These are phyloP conservation scores for Lamproptera curius DNA, from an alignment of 2,888 invertebrate species.

Conservation along the genomic window DNA sequence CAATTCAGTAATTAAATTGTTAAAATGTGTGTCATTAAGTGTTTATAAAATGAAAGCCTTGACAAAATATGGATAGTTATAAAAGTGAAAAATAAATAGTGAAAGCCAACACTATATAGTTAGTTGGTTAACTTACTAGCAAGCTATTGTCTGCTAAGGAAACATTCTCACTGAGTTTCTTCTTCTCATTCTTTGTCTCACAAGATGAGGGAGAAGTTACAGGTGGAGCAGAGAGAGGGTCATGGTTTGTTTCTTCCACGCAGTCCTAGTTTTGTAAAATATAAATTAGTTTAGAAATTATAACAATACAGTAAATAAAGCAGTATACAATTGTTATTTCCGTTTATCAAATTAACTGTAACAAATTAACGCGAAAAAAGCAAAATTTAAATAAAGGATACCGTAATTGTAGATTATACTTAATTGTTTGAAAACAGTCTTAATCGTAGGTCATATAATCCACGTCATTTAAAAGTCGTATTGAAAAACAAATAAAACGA, in stretches of 20 bases:
- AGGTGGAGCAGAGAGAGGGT: slow-evolving; percentile 54
- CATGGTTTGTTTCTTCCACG: slow-evolving; percentile 62
- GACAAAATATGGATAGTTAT: background rate
- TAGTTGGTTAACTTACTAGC: slow-evolving; percentile 52
- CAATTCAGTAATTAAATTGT: background rate
- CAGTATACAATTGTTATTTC: background rate
- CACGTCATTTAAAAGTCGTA: slow-evolving; percentile 16
- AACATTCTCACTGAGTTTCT: slow-evolving; percentile 71
- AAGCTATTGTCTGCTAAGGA: slow-evolving; percentile 82
- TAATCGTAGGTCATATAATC: background rate
- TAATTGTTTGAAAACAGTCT: too few relatives aligned
- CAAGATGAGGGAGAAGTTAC: slow-evolving; percentile 37
- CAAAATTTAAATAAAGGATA: too few relatives aligned
- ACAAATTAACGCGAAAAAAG: too few relatives aligned
- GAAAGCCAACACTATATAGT: background rate
- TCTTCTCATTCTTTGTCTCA: slow-evolving; percentile 55
- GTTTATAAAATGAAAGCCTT: background rate
- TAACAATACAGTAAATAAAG: background rate
- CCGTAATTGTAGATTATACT: too few relatives aligned
- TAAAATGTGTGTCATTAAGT: background rate
- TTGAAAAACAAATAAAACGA: background rate
- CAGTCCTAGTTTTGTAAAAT: slow-evolving; percentile 50
- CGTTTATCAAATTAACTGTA: background rate
- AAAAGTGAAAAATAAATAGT: background rate
- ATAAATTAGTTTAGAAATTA: too few relatives aligned